phyloP scores from a whole-genome alignment of 2,113 vertebrate species.

The Sapajus apella region DNA sequence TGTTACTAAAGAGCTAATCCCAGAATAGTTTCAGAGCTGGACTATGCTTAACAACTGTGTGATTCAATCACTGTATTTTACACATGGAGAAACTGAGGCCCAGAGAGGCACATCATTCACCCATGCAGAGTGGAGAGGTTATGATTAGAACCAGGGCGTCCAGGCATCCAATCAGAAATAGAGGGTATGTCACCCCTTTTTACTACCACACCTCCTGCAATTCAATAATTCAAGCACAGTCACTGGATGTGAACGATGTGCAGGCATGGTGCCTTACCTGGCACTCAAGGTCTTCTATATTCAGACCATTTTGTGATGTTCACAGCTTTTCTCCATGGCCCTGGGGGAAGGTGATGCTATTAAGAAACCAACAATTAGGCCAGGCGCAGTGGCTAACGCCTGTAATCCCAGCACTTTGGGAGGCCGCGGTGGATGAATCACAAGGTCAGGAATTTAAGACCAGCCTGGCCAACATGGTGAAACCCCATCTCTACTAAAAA shows the following conservation, averaged over 20 bases:
- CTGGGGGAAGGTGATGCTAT: background rate
- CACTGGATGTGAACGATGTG: background rate
- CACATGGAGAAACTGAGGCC: background rate
- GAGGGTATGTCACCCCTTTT: background rate
- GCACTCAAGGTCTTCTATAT: background rate
- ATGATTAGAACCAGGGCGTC: background rate
- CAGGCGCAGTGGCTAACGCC: no score
- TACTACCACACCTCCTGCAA: background rate
- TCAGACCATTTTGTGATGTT: background rate
- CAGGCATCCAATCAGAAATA: background rate
- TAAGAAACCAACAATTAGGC: background rate
- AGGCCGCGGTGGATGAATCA: no score
- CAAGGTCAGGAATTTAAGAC: no score
- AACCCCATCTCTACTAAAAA: no score
- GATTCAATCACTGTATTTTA: background rate
- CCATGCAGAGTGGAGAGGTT: background rate
- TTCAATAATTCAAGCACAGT: background rate
- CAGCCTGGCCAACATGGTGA: no score
- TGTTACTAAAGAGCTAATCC: background rate
- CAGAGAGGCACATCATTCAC: background rate
- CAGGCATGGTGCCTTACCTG: background rate
- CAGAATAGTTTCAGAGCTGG: background rate
- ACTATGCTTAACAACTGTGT: background rate
- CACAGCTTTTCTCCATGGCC: background rate
- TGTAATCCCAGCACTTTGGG: no score